Conservation (phyloP, 2,113 vertebrate genomes). For the Hemiprocne comata region DNA sequence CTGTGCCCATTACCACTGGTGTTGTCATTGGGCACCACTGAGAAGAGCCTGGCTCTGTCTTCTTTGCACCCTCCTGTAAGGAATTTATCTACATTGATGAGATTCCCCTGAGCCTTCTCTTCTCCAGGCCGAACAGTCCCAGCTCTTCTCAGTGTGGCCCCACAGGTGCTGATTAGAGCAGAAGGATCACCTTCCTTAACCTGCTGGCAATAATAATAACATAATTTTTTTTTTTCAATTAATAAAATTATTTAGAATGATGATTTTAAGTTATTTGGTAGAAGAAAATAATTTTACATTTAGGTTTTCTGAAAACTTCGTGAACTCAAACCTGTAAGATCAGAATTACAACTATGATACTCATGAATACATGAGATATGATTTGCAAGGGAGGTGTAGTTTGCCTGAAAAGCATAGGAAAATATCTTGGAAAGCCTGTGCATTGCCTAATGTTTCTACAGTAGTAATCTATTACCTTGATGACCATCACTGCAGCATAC, state of each 20-base stretch:
- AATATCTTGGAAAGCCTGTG: neutral
- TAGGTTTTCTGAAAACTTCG: neutral
- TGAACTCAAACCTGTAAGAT: neutral
- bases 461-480: neutral
- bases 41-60: neutral
- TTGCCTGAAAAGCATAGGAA: neutral
- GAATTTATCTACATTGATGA: neutral
- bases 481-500: neutral
- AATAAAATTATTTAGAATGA: neutral
- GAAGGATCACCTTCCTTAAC: neutral
- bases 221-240: neutral
- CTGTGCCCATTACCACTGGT: neutral
- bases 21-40: neutral
- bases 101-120: neutral
- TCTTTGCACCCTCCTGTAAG: neutral
- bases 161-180: neutral
- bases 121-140: neutral
- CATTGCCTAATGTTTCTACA: neutral
- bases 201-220: neutral
- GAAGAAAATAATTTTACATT: neutral
- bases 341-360: neutral
- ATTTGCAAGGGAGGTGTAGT: neutral
- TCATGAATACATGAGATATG: neutral
- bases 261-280: neutral
- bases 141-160: neutral